A percentile compares a stretch with the other conserved stretches of the same genome.
phyloP scores from a whole-genome alignment of 53 echinoderm and acorn worm genomes.

The Arbacia lixula region DNA sequence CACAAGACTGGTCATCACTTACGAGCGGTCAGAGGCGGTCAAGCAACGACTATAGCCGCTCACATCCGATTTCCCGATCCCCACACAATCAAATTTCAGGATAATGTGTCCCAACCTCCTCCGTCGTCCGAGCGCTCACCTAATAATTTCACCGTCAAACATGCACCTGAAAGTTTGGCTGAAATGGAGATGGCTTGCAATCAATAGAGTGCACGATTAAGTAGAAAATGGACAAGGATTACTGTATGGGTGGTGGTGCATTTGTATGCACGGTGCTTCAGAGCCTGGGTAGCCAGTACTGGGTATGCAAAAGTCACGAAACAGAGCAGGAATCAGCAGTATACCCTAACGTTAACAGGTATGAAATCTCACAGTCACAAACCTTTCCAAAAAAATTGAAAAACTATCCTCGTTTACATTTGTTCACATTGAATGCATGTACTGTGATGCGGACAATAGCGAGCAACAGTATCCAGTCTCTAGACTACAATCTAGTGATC shows the following conservation, averaged over 20 bases:
- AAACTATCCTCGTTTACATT: too few relatives aligned
- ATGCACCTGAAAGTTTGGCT: conserved; percentile 38
- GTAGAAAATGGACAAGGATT: conserved; percentile 4
- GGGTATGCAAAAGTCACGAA: background rate
- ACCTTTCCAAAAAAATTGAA: too few relatives aligned
- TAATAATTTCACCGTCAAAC: conserved; percentile 23
- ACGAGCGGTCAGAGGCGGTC: background rate
- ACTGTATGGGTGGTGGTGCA: background rate
- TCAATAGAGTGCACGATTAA: conserved; percentile 11
- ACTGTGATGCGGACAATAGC: too few relatives aligned
- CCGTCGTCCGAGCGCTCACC: background rate
- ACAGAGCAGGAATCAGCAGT: too few relatives aligned
- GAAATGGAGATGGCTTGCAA: conserved; percentile 24
- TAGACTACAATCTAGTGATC: too few relatives aligned
- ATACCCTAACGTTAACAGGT: too few relatives aligned
- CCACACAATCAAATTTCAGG: conserved; percentile 12
- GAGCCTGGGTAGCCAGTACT: background rate
- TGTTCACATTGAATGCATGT: too few relatives aligned
- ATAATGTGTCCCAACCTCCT: conserved; percentile 2
- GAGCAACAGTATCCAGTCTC: too few relatives aligned
- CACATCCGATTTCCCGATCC: background rate
- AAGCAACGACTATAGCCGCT: conserved; percentile 5
- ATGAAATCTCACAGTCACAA: too few relatives aligned
- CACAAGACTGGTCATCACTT: conserved; percentile 22
- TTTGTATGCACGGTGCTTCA: background rate